Conservation (phyloP, 2,113 vertebrate species). For the Austrofundulus limnaeus region DNA sequence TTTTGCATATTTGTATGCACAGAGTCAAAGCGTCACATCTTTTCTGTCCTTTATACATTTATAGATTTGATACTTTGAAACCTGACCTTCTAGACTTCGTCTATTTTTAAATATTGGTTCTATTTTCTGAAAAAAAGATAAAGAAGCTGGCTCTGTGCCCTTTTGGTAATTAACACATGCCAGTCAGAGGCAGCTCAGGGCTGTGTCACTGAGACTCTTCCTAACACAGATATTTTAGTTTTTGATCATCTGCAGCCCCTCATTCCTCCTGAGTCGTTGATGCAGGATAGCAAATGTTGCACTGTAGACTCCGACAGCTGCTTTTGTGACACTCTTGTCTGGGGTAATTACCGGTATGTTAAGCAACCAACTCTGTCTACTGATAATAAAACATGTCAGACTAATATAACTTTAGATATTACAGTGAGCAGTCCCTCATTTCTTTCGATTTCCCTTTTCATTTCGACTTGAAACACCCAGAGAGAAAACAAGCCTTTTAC, state of each 20-base stretch:
- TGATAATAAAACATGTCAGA: too few species aligned
- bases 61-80: too few species aligned
- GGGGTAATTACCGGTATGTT: neutral
- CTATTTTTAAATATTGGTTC: neutral
- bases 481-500: neutral
- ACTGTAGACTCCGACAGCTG: too few species aligned
- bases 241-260: neutral
- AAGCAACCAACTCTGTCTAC: neutral
- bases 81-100: neutral
- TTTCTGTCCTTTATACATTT: too few species aligned
- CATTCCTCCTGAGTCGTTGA: neutral
- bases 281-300: neutral
- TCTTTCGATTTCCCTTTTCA: neutral
- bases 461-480: neutral
- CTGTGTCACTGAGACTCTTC: neutral
- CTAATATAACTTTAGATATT: neutral
- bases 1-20: too few species aligned
- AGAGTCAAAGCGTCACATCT: too few species aligned
- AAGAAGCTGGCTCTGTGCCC: neutral
- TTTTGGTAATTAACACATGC: neutral
- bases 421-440: neutral
- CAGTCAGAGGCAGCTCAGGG: neutral
- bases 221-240: neutral
- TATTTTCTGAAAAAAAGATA: neutral
- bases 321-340: too few species aligned